These are phyloP conservation scores for Drosophila pallidifrons DNA, from an alignment of 1,140 invertebrate species.

Conservation along the genomic window DNA sequence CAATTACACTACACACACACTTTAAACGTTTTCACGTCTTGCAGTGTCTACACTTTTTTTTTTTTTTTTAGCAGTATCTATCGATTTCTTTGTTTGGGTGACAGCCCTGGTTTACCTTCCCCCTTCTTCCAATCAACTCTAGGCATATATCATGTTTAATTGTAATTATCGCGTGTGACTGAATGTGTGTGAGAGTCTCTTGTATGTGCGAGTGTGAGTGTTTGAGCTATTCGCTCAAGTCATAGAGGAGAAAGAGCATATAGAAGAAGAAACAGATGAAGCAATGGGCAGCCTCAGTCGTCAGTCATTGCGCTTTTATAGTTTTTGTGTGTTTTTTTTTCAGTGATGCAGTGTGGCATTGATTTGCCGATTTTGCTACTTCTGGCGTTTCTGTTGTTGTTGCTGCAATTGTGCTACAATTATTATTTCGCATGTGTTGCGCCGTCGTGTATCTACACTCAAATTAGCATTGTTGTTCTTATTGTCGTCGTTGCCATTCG, in stretches of 20 bases:
- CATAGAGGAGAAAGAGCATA: slow-evolving; percentile 24
- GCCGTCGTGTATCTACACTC: slow-evolving; percentile 68
- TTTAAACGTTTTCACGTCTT: slow-evolving; percentile 45
- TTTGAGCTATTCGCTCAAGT: slow-evolving; percentile 39
- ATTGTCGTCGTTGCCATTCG: slow-evolving; percentile 47
- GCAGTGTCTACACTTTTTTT: slow-evolving; percentile 26
- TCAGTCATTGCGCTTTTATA: slow-evolving; percentile 67
- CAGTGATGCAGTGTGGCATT: slow-evolving; percentile 19
- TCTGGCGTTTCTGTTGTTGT: slow-evolving; percentile 35
- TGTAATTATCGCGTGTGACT: slow-evolving; percentile 68
- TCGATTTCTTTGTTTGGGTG: slow-evolving; percentile 76
- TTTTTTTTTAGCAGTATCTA: slow-evolving; percentile 71
- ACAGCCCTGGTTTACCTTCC: slow-evolving; percentile 13
- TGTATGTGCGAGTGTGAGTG: slow-evolving; percentile 21
- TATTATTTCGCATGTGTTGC: slow-evolving; percentile 76
- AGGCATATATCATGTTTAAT: slow-evolving; percentile 69
- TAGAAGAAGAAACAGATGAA: slow-evolving; percentile 36
- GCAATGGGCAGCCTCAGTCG: slow-evolving; percentile 54
- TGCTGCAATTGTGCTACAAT: slow-evolving; percentile 74
- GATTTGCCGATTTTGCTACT: slow-evolving; percentile 33
- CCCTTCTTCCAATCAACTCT: not conserved
- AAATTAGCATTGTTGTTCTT: slow-evolving; percentile 70
- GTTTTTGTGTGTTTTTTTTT: slow-evolving; percentile 34
- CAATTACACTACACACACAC: slow-evolving; percentile 51
- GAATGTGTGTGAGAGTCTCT: slow-evolving; percentile 6